Base-by-base conservation (phyloP, 2,797 vertebrate species). In the Gobionotothen gibberifrons region DNA sequence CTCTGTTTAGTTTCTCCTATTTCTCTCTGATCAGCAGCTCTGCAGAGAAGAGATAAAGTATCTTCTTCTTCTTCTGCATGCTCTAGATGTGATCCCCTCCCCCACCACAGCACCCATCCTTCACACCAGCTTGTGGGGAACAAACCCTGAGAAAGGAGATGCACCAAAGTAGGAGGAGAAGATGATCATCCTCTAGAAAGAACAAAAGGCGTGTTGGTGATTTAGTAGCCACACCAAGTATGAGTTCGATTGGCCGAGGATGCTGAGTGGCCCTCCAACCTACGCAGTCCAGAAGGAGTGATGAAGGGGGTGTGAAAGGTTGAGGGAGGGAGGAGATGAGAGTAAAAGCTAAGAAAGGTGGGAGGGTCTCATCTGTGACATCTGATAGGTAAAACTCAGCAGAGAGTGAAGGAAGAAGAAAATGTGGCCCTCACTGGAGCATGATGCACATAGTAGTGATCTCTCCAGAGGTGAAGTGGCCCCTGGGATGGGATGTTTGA, bases 21-120 rank as follows among this genome's bases (percentile, higher is more conserved):
- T 85, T 74, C 74, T 73, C 67, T 81, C 65, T 79, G 76, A 87
- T 84, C 81, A 88, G 63, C 62, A 48, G 42, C 71, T 72, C 84
- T 89, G 83, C 81, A 79, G 84, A 66, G 78, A 86, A 51, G 66
- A 82, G 85, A 90, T 89, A 86, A 86, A 90, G 60, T 51, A 59
- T 72, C 54, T 64, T 52, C 82, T 36, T 56, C 69, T 64, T 55
- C 83, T 47, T 60, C 71, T 71, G 29, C 54, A 44, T 73, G 67
- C 17, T 69, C 52, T 48, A 21, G 46, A 21, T 63, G 43, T 52
- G n/a, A 64, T 8, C 26, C 56, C 67, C 57, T 15, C 68, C 55
- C 59, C 54, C 44, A 47, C 21, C 56, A n/a, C 58, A 73, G 52
- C 73, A 53, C 54, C 81, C 63, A 82, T 81, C 65, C 74, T 60